Base-by-base conservation (phyloP, 2,797 vertebrate species). In the Periophthalmus magnuspinnatus region DNA sequence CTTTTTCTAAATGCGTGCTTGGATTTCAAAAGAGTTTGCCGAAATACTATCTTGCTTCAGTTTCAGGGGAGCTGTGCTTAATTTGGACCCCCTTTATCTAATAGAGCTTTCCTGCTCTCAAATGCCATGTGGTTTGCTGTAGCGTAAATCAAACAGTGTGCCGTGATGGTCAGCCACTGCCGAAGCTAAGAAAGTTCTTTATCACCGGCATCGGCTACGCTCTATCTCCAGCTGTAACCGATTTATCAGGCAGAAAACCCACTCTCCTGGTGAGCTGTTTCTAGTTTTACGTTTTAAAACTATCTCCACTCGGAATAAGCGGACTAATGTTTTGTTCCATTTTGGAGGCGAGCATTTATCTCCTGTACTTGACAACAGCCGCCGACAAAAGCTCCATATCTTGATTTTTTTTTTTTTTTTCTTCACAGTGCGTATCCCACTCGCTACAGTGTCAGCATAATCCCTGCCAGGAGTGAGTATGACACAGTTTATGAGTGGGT, bases 71-170 rank as follows among this genome's bases (percentile, higher is more conserved):
- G 83, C 87, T 90, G 89, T 80, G 84, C 81, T 87, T 85, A 83
- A 91, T 92, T 91, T 88, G 63, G 71, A 70, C 69, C 81, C 76
- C 71, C 77, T 92, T 92, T 85, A 91, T 90, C 85, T 82, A 88
- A 90, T 90, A 80, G 73, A 84, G 73, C 61, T 84, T 79, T 83
- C 80, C 72, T 69, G 84, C 62, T 88, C 86, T 86, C 67, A 83
- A 88, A 83, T 56, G 34, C 81, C 87, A 88, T 89, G 81, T 90
- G 90, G 87, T 90, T 88, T 81, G 71, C 81, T 82, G 79, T 83
- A 71, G 57, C 72, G 55, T 69, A 70, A 78, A 83, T 89, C 67
- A 87, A 90, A 91, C 86, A 87, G 85, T 65, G 58, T 69, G 82
- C 71, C 76, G 63, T 80, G 75, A 74, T 65, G 72, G 70, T 71